These are phyloP conservation scores for Platypus cylindrus DNA, from an alignment of 2,888 invertebrate species.

Conservation along the genomic window DNA sequence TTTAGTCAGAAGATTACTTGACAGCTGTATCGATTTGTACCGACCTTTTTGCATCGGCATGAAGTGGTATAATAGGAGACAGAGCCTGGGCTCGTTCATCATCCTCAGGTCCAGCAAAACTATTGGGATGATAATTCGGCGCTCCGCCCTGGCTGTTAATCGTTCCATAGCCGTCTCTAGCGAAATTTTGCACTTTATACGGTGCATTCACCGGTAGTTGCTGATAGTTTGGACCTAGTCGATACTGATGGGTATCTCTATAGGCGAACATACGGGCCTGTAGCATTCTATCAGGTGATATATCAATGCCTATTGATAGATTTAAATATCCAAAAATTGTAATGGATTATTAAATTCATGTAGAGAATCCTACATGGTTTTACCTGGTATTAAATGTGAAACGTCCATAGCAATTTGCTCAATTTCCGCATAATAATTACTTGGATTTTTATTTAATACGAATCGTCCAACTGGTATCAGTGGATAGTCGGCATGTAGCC, in stretches of 20 bases:
- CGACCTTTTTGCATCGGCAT: slow-evolving; percentile 64
- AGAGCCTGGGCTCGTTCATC: slow-evolving; percentile 49
- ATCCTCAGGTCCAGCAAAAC: slow-evolving; percentile 75
- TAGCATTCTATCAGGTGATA: slow-evolving; percentile 86
- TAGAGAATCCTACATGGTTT: background rate
- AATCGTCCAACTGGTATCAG: slow-evolving; percentile 77
- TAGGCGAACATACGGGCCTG: slow-evolving; percentile 82
- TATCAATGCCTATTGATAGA: slow-evolving; percentile 56
- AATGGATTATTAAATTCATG: background rate
- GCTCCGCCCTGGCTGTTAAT: slow-evolving; percentile 66
- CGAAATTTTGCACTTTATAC: slow-evolving; percentile 63
- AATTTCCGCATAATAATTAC: slow-evolving; percentile 85
- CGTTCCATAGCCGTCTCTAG: slow-evolving; percentile 63
- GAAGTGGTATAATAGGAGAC: slow-evolving; percentile 43
- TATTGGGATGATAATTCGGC: slow-evolving; percentile 94
- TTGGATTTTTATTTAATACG: slow-evolving; percentile 74
- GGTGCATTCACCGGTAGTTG: slow-evolving; percentile 96
- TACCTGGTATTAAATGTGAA: slow-evolving; percentile 63
- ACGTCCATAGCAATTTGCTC: slow-evolving; percentile 87
- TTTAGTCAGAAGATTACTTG: no score
- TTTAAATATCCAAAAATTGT: no score
- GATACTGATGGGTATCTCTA: slow-evolving; percentile 79
- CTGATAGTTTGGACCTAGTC: slow-evolving; percentile 78
- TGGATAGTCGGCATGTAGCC: slow-evolving; percentile 82
- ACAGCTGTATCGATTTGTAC: background rate